Evolutionary conservation across 64 coral and sea anemone genomes (phyloP).

Genomic region (Cladopsammia gracilis): DNA sequence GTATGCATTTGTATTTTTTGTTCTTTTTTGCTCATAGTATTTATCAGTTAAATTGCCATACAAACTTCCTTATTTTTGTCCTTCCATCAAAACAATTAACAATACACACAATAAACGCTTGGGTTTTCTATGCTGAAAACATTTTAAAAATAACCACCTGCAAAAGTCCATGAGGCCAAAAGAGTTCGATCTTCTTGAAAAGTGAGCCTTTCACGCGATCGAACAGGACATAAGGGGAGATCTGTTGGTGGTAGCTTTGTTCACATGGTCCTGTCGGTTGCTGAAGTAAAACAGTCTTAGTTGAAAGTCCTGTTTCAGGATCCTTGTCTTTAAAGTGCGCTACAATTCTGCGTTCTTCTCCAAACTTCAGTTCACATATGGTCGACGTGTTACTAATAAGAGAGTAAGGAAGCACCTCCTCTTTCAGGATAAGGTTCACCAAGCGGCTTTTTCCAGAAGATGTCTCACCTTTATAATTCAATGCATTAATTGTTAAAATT

Average conservation of each 20-base stretch:
- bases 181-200: slow-evolving; percentile 29
- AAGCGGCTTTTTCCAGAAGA: slow-evolving; percentile 35
- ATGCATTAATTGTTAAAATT: no score
- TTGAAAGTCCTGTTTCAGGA: neutral
- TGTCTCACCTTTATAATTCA: slow-evolving; percentile 9
- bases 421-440: slow-evolving; percentile 43
- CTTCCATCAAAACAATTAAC: no score
- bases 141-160: neutral
- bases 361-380: slow-evolving; percentile 43
- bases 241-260: neutral
- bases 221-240: slow-evolving; percentile 2
- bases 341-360: neutral
- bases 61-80: no score
- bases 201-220: neutral
- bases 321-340: slow-evolving; percentile 45
- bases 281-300: neutral
- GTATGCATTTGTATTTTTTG: no score
- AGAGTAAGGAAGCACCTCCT: slow-evolving; percentile 2
- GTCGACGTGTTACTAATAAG: neutral
- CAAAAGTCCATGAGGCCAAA: slow-evolving; percentile 7
- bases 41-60: no score
- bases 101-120: no score
- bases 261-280: neutral
- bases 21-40: no score
- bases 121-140: no score